phyloP scores from a whole-genome alignment of 2,888 invertebrate species.

The Stenotaenia linearis region DNA sequence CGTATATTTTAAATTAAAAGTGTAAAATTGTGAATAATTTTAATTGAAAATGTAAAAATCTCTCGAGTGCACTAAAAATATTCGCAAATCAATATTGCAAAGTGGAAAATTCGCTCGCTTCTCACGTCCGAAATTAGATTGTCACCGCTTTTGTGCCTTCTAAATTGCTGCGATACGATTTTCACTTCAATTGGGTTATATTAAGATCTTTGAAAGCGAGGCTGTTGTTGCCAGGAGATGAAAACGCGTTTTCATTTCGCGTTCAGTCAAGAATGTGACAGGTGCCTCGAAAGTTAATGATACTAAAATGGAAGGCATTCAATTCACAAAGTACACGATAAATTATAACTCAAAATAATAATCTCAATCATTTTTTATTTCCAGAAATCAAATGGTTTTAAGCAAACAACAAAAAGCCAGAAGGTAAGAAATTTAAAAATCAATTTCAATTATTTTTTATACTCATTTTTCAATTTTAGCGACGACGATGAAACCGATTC shows the following conservation, averaged over 20 bases:
- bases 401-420: slow-evolving; percentile 27
- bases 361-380: not conserved
- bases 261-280: too few relatives aligned
- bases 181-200: not conserved
- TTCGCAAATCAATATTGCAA: not conserved
- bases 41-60: too few relatives aligned
- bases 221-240: not conserved
- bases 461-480: not conserved
- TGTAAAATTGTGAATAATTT: too few relatives aligned
- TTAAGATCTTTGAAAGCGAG: not conserved
- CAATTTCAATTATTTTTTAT: not conserved
- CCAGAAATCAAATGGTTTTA: slow-evolving; percentile 33
- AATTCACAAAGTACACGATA: not conserved
- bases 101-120: not conserved
- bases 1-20: too few relatives aligned
- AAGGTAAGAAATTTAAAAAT: slow-evolving; percentile 26
- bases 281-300: too few relatives aligned
- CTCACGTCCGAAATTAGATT: not conserved
- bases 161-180: not conserved
- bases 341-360: not conserved
- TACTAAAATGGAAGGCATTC: too few relatives aligned
- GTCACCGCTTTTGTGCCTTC: not conserved
- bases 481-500: slow-evolving; percentile 13
- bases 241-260: not conserved
- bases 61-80: too few relatives aligned